A percentile compares a stretch with the other conserved stretches of the same genome.
These are phyloP conservation scores for Pseudochirops corinnae DNA, from an alignment of 2,797 vertebrate genomes.

Conservation along the genomic window DNA sequence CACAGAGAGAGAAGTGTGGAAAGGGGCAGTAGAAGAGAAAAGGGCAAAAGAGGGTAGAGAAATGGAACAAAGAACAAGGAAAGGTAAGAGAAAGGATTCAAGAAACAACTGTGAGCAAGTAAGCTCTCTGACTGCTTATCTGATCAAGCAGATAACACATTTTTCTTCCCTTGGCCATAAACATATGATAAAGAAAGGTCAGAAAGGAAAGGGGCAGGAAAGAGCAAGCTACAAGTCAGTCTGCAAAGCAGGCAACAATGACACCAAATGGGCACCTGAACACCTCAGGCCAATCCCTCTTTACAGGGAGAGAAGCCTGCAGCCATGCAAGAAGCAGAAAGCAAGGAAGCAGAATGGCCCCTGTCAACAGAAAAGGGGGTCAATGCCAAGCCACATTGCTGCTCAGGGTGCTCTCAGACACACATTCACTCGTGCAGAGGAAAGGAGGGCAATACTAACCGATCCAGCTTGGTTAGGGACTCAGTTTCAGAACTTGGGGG, in stretches of 20 bases:
- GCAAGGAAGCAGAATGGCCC: constrained; percentile 83
- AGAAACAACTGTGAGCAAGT: constrained; percentile 20
- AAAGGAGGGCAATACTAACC: constrained; percentile 97
- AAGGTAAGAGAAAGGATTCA: constrained; percentile 13
- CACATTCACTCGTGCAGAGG: constrained; percentile 92
- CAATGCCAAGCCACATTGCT: constrained; percentile 83
- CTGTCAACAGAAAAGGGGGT: constrained; percentile 74
- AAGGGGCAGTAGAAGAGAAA: constrained; percentile 63
- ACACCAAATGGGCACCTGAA: constrained; percentile 42
- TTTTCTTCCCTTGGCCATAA: constrained; percentile 16
- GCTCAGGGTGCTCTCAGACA: constrained; percentile 83
- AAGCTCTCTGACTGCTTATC: constrained; percentile 29
- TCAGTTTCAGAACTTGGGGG: constrained; percentile 99
- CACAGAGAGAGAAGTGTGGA: constrained; percentile 30
- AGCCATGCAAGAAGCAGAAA: constrained; percentile 86
- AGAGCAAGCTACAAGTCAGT: constrained; percentile 64
- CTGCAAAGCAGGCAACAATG: constrained; percentile 73
- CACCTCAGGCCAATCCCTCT: constrained; percentile 66
- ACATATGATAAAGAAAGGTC: constrained; percentile 44
- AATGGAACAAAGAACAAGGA: constrained; percentile 44
- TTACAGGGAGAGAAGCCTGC: constrained; percentile 73
- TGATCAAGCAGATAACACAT: constrained; percentile 25
- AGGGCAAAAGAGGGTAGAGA: constrained; percentile 52
- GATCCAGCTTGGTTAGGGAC: constrained; percentile 99
- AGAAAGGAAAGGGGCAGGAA: constrained; percentile 57